These are phyloP conservation scores for Philonicus albiceps DNA, from an alignment of 2,888 invertebrate genomes.

Conservation along the genomic window DNA sequence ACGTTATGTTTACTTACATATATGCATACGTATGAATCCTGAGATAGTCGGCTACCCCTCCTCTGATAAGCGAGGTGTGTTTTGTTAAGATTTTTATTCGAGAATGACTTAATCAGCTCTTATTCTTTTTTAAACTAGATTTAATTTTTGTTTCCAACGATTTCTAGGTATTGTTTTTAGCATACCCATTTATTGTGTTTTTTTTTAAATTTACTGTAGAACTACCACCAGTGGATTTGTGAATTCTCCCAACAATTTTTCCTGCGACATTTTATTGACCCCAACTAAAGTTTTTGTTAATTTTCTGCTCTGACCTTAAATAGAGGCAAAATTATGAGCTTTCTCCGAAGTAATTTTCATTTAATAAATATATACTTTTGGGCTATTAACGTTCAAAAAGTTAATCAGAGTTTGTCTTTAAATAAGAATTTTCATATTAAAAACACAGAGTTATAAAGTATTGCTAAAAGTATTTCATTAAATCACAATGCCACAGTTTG, in stretches of 20 bases:
- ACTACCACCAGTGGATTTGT: neutral
- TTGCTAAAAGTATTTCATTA: neutral
- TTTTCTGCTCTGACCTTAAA: neutral
- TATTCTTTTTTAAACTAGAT: slow-evolving; percentile 9
- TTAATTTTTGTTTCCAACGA: neutral
- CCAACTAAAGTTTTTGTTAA: neutral
- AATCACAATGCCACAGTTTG: neutral
- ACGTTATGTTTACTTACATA: neutral
- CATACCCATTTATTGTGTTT: neutral
- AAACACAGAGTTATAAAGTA: neutral
- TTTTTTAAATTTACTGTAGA: slow-evolving; percentile 5
- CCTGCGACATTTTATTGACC: slow-evolving; percentile 12
- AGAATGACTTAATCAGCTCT: slow-evolving; percentile 16
- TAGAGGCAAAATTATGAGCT: neutral
- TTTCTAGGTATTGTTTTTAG: slow-evolving; percentile 9
- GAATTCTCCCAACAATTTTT: neutral
- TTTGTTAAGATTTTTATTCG: slow-evolving; percentile 18
- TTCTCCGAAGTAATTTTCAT: neutral
- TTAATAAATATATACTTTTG: neutral
- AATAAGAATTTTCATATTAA: neutral
- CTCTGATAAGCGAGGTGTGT: slow-evolving; percentile 43
- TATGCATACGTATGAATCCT: slow-evolving; percentile 26
- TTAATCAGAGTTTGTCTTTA: neutral
- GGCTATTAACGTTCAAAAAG: no score
- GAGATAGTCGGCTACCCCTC: slow-evolving; percentile 30